phyloP scores from a whole-genome alignment of 2,888 invertebrate genomes.

The Rhagophthalmus giganteus region DNA sequence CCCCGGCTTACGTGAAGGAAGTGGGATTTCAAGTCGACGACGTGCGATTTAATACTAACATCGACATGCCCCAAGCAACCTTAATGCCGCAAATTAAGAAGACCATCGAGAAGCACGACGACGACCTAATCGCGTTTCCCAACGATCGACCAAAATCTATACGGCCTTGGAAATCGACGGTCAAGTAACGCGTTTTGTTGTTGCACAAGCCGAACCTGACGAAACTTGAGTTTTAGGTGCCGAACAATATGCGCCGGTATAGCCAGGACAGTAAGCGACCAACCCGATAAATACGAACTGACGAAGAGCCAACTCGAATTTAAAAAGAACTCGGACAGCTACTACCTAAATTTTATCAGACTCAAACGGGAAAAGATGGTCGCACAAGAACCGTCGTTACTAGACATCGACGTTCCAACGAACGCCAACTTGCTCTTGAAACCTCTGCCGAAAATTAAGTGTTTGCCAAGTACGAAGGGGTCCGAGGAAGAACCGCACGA shows the following conservation, averaged over 20 bases:
- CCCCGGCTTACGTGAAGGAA: slow-evolving; percentile 47
- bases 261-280: slow-evolving; percentile 19
- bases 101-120: slow-evolving; percentile 31
- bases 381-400: not conserved
- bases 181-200: too few relatives aligned
- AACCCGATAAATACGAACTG: slow-evolving; percentile 10
- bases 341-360: not conserved
- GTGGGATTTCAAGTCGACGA: slow-evolving; percentile 47
- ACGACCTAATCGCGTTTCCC: slow-evolving; percentile 50
- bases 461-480: not conserved
- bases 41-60: slow-evolving; percentile 41
- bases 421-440: slow-evolving; percentile 1
- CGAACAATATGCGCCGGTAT: slow-evolving; percentile 48
- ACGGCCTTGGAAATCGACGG: slow-evolving; percentile 42
- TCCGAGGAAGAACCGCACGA: not conserved
- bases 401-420: slow-evolving; percentile 1
- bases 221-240: slow-evolving; percentile 34
- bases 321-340: not conserved
- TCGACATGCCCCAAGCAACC: slow-evolving; percentile 40
- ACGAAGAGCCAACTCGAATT: not conserved
- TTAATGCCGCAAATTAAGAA: slow-evolving; percentile 34
- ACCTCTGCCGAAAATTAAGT: slow-evolving; percentile 20
- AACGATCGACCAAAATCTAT: slow-evolving; percentile 47
- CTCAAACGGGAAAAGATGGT: not conserved
- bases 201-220: too few relatives aligned